A percentile compares a stretch with the other conserved stretches of the same genome.
Conservation (phyloP, 2,797 vertebrate genomes). For the Squalus acanthias region DNA sequence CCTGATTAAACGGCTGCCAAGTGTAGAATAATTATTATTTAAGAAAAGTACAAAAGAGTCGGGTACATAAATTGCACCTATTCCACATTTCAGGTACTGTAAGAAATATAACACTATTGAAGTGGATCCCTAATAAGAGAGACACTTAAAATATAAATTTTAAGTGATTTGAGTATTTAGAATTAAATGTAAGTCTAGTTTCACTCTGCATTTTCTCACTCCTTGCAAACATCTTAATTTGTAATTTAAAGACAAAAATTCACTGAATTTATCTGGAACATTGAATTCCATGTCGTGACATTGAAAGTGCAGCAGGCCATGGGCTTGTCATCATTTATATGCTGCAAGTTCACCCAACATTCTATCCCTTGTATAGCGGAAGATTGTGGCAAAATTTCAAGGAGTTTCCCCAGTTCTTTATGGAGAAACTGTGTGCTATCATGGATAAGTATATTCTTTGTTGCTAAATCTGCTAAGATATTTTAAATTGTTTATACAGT, state of each 20-base stretch:
- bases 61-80: neutral
- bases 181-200: neutral
- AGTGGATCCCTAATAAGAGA: neutral
- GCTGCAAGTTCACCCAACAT: neutral
- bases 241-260: too few relatives aligned
- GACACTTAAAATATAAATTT: too few relatives aligned
- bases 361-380: neutral
- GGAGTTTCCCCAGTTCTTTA: neutral
- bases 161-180: neutral
- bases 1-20: neutral
- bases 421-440: neutral
- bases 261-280: too few relatives aligned
- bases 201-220: neutral
- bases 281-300: neutral
- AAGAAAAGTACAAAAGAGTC: too few relatives aligned
- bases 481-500: neutral
- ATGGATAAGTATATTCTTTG: neutral
- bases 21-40: neutral
- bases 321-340: neutral
- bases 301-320: too few relatives aligned
- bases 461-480: neutral
- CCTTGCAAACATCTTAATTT: neutral
- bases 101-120: neutral
- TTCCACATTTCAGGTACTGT: neutral
- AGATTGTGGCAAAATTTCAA: neutral